Percentiles rank a stretch among this genome's conserved stretches.
These are phyloP conservation scores for Steinernema feltiae DNA, from an alignment of 1,140 invertebrate genomes.

Conservation along the genomic window DNA sequence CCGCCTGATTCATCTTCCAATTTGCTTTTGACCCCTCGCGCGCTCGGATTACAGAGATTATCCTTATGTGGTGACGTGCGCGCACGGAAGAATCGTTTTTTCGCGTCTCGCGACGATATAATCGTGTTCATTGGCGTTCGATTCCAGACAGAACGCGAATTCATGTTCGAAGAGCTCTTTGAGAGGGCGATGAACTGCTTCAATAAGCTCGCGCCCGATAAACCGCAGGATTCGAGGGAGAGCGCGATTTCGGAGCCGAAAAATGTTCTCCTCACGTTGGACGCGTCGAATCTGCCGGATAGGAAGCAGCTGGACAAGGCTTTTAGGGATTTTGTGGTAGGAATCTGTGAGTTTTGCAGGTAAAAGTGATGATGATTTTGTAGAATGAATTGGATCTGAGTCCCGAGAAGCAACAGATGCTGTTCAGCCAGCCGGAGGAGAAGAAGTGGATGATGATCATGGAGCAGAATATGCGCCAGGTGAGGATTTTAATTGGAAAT, in stretches of 20 bases:
- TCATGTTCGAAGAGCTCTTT: constrained; percentile 2
- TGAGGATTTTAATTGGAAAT: no score
- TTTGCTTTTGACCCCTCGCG: constrained; percentile 10
- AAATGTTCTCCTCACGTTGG: not conserved
- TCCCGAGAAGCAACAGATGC: constrained; percentile 33
- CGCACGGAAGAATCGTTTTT: not conserved
- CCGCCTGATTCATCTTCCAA: no score
- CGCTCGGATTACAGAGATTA: not conserved
- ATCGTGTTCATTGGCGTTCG: not conserved
- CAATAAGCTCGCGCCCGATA: not conserved
- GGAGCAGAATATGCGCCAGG: constrained; percentile 36
- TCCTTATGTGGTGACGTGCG: not conserved
- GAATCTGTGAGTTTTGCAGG: not conserved
- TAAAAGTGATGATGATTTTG: constrained; percentile 18
- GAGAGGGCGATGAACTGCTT: not conserved
- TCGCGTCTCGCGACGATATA: not conserved
- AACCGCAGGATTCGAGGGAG: not conserved
- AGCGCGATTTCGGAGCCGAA: not conserved
- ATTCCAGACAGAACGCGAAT: no score
- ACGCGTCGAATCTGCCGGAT: not conserved
- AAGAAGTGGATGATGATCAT: constrained; percentile 49
- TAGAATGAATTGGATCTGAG: constrained; percentile 42
- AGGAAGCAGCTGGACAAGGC: not conserved
- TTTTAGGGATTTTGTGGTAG: not conserved
- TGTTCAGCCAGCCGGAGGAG: constrained; percentile 33